Conservation (phyloP, 1,140 invertebrate species). For the Physella acuta region DNA sequence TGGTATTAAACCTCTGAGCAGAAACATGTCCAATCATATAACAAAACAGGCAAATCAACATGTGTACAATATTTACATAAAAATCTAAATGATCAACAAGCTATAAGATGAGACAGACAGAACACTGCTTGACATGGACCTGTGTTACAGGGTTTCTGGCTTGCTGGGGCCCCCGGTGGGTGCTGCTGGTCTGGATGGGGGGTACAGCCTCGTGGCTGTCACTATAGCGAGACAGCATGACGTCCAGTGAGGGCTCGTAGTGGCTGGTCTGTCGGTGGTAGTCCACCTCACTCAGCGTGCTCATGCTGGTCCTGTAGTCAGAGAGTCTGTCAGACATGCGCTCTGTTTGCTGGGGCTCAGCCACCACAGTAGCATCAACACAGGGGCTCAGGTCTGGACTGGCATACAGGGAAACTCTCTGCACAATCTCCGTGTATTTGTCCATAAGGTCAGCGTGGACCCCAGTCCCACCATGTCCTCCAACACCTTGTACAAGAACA, state of each 20-base stretch:
- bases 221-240: constrained; percentile 27
- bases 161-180: constrained; percentile 5
- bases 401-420: constrained; percentile 44
- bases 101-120: constrained; percentile 42
- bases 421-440: constrained; percentile 59
- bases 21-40: too few relatives aligned
- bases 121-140: constrained; percentile 41
- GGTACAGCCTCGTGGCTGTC: too few relatives aligned
- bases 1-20: too few relatives aligned
- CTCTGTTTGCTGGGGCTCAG: not conserved
- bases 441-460: constrained; percentile 59
- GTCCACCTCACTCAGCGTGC: constrained; percentile 26
- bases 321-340: not conserved
- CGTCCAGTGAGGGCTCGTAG: constrained; percentile 27
- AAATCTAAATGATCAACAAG: too few relatives aligned
- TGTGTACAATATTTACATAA: too few relatives aligned
- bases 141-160: constrained; percentile 27
- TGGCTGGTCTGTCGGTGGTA: constrained; percentile 11
- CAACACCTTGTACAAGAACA: constrained; percentile 50
- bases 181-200: not conserved
- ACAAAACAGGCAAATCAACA: too few relatives aligned
- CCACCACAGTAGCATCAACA: constrained; percentile 22
- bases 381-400: constrained; percentile 38
- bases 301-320: constrained; percentile 15
- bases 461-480: constrained; percentile 62